These are phyloP conservation scores for Crossoptilon crossoptilon DNA, from an alignment of 2,797 vertebrate species.

Conservation along the genomic window DNA sequence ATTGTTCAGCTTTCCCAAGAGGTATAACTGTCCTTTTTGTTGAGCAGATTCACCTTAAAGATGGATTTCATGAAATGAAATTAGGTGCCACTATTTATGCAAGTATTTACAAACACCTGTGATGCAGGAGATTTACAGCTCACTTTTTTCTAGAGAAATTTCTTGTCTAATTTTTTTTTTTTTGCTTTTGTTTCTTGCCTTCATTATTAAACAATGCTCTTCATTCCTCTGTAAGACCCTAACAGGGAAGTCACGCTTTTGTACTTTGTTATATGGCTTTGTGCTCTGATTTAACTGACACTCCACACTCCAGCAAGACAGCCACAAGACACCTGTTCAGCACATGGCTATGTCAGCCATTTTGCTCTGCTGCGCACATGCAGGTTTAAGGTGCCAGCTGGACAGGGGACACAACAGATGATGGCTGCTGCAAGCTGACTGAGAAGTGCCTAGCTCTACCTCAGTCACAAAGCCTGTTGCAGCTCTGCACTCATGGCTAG, in stretches of 20 bases:
- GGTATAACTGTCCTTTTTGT: not conserved
- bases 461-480: not conserved
- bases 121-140: not conserved
- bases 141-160: not conserved
- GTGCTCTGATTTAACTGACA: not conserved
- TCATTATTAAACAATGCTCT: not conserved
- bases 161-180: not conserved
- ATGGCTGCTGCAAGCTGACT: not conserved
- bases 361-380: not conserved
- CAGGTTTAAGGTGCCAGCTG: not conserved
- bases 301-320: not conserved
- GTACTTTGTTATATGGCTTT: not conserved
- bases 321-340: not conserved
- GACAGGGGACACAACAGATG: not conserved
- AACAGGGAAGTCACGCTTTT: not conserved
- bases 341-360: not conserved
- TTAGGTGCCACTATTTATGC: not conserved
- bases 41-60: not conserved
- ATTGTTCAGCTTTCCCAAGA: not conserved
- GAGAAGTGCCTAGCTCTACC: not conserved
- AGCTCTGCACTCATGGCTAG: not conserved
- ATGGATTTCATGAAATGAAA: not conserved
- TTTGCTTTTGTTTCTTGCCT: not conserved
- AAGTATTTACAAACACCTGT: not conserved
- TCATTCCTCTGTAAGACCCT: not conserved